Percentiles rank a stretch among this genome's conserved stretches.
phyloP scores from a whole-genome alignment of 1,140 invertebrate genomes.

The Elymnias hypermnestra region DNA sequence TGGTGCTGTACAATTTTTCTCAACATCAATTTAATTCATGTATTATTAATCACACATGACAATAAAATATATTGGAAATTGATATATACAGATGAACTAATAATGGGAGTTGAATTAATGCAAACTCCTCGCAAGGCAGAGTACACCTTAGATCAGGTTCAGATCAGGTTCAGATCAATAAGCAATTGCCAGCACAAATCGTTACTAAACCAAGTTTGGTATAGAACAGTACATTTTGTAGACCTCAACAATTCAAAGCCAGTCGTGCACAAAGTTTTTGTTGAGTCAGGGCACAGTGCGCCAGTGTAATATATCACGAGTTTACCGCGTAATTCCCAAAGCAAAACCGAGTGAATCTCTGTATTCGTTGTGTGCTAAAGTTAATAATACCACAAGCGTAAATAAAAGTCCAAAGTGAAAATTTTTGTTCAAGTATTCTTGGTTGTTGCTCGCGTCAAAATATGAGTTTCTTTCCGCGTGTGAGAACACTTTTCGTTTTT shows the following conservation, averaged over 20 bases:
- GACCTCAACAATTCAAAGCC: conserved; percentile 23
- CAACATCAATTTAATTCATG: too few species aligned
- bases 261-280: conserved; percentile 20
- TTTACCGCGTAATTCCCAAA: neutral
- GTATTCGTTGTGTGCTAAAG: conserved; percentile 16
- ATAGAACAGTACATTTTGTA: conserved; percentile 8
- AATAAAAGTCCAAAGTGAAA: conserved; percentile 6
- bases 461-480: conserved; percentile 1
- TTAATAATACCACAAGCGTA: conserved; percentile 7
- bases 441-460: neutral
- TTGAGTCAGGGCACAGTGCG: conserved; percentile 12
- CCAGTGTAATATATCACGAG: conserved; percentile 14
- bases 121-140: too few species aligned
- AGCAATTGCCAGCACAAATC: too few species aligned
- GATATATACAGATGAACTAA: too few species aligned
- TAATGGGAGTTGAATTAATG: too few species aligned
- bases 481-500: conserved; percentile 1
- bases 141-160: too few species aligned
- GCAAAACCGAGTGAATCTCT: conserved; percentile 14
- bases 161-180: too few species aligned
- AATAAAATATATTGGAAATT: too few species aligned
- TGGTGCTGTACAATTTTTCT: too few species aligned
- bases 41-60: too few species aligned
- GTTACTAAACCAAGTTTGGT: neutral
- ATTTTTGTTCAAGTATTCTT: neutral